A percentile compares a stretch with the other conserved stretches of the same genome.
Evolutionary conservation across 1,140 invertebrate species (phyloP).

Genomic region (Drosophila quadrilineata): DNA sequence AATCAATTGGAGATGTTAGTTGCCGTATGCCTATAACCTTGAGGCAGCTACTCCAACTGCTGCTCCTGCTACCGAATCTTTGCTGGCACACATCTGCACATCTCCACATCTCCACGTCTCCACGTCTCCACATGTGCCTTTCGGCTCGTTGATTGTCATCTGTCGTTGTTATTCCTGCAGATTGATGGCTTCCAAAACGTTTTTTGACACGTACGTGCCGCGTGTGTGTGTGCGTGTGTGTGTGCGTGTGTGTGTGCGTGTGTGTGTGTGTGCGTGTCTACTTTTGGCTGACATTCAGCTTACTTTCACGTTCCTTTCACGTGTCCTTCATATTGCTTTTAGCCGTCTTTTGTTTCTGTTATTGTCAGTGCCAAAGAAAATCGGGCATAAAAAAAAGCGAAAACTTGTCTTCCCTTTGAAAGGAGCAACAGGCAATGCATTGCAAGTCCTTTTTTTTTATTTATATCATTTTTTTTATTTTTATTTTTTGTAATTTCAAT

Average conservation of each 20-base stretch:
- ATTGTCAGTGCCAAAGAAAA: background rate
- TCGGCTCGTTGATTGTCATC: conserved; percentile 30
- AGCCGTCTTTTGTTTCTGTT: conserved; percentile 15
- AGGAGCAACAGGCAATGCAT: conserved; percentile 35
- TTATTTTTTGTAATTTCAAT: too few relatives aligned
- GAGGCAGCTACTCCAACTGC: too few relatives aligned
- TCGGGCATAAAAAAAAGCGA: too few relatives aligned
- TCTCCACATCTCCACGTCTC: background rate
- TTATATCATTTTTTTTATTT: too few relatives aligned
- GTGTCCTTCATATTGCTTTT: background rate
- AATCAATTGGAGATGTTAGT: conserved; percentile 37
- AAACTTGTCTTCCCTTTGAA: background rate
- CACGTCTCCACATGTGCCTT: background rate
- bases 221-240: background rate
- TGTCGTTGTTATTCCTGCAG: conserved; percentile 38
- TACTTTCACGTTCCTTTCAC: background rate
- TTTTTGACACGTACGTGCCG: conserved; percentile 49
- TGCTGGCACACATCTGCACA: too few relatives aligned
- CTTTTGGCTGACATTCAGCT: background rate
- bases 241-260: background rate
- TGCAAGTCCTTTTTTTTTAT: conserved; percentile 2
- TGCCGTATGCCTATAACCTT: too few relatives aligned
- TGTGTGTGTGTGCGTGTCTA: background rate
- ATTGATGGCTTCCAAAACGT: conserved; percentile 53
- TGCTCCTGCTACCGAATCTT: too few relatives aligned